Conservation (phyloP, 2,797 vertebrate genomes). For the Tapirus indicus region DNA sequence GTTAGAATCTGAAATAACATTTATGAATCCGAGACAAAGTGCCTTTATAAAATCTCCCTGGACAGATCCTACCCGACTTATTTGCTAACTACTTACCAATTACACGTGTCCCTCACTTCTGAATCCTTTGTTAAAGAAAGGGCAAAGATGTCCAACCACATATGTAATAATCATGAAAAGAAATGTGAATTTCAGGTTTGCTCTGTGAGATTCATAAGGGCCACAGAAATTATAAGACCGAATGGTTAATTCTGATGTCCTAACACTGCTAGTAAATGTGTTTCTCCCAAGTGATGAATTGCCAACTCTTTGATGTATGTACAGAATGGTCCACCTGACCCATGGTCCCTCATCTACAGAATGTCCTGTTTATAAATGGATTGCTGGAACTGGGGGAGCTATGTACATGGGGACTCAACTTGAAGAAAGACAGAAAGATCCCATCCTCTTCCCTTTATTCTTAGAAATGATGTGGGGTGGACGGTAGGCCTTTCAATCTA, state of each 20-base stretch:
- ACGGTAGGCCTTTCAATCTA: neutral
- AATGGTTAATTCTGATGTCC: neutral
- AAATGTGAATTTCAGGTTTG: slow-evolving; percentile 9
- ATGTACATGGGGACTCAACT: neutral
- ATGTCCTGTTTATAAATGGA: neutral
- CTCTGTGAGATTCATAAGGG: slow-evolving; percentile 26
- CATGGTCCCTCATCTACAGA: neutral
- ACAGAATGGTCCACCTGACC: neutral
- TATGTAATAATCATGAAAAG: slow-evolving; percentile 15
- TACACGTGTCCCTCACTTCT: slow-evolving; percentile 78
- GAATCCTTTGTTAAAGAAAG: slow-evolving; percentile 75
- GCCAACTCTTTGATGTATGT: neutral
- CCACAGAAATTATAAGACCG: neutral
- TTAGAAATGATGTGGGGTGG: neutral
- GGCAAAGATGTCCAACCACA: slow-evolving; percentile 65
- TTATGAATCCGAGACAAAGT: slow-evolving; percentile 68
- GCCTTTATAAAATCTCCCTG: slow-evolving; percentile 76
- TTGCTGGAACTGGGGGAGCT: neutral
- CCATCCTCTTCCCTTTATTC: neutral
- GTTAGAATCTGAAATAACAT: slow-evolving; percentile 77
- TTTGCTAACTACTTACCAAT: slow-evolving; percentile 84
- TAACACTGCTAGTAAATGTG: neutral
- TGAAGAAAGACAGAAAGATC: neutral
- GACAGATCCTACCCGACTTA: slow-evolving; percentile 80
- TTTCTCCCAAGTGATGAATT: neutral